Base-by-base conservation (phyloP, 2,888 invertebrate species). In the Mycalesis mineus region DNA sequence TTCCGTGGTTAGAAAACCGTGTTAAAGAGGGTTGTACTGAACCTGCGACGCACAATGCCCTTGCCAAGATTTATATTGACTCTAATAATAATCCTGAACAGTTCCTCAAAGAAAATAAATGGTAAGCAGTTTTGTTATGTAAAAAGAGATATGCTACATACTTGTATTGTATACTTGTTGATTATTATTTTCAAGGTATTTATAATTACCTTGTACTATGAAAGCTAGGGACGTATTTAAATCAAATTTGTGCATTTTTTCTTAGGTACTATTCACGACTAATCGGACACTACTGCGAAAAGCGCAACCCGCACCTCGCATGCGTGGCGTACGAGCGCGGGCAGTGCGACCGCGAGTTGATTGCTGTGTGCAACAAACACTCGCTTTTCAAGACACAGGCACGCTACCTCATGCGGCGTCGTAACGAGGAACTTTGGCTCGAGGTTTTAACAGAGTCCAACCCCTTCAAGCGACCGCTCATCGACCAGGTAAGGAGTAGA, bases 21-120 rank as follows among this genome's bases (percentile, higher is more conserved):
- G 96, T 98, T 22, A 99, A 99, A 78, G 99, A 99, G 75, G 98
- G 98, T 39, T 97, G 97, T 76, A 95, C 94, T 9, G 99, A 99
- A 78, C 96, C 99, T 3, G 99, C 99, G 11, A 99, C 99, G 0
- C 99, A 99, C 87, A 99, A 99, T 85, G 99, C 99, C 0, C 90
- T 99, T 66, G 99, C 99, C 57, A 99, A 99, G 86, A 99, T 99
- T 73, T 99, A 99, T 91, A 99, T 99, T 72, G 99, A 99, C 85
- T 97, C 98, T 65, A 99, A 99, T 89, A 99, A 99, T 80, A 99
- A 99, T 82, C 98, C 99, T 0, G 99, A 99, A 80, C 91, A 99
- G 71, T 99, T 97, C 91, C 92, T 98, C 57, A 97, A 93, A 73
- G 94, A 94, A 77, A 94, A 94, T 74, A 94, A 94, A 80, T 94